Base-by-base conservation (phyloP, 2,797 vertebrate species). In the Oreortyx pictus region DNA sequence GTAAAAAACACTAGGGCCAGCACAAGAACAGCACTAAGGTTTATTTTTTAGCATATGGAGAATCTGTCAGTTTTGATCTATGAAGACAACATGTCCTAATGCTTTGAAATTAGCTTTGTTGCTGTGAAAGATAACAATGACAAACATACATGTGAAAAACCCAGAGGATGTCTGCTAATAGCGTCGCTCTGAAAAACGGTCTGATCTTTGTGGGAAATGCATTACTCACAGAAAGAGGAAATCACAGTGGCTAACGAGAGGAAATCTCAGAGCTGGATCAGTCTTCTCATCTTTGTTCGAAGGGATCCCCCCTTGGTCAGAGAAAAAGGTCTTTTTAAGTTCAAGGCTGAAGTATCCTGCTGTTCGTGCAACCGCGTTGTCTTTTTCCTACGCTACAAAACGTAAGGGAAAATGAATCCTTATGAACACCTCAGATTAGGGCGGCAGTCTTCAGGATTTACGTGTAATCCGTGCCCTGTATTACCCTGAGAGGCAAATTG, bases 61-160 rank as follows among this genome's bases (percentile, higher is more conserved):
- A 60, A 65, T 64, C 77, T 90, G 77, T 77, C 65, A 66, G 41
- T 82, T 90, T 72, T 85, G 65, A 68, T 49, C 47, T 68, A 1
- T 71, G 41, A 71, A 88, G 60, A 14, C 54, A 89, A 43, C 19
- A 9, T 37, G 57, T n/a, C 56, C 25, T 41, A 62, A 64, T 65
- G 72, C 78, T 95, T 90, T 95, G 77, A 79, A 94, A 94, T 94
- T 27, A 82, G 61, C 64, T 86, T 54, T 74, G 49, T 76, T 56
- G 22, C 46, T 66, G 14, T 64, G 82, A 65, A 59, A n/a, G 39
- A 44, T 56, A 75, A 75, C 31, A 86, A 93, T 70, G 64, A 41
- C 77, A 77, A 73, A 8, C 17, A 16, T 54, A 35, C 18, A 44
- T 19, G 68, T 24, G 9, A 67, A 67, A 67, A 24, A 22, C 9